Percentiles rank a stretch among this genome's conserved stretches.
These are phyloP conservation scores for Urocitellus parryii DNA, from an alignment of 2,113 vertebrate genomes.

Conservation along the genomic window DNA sequence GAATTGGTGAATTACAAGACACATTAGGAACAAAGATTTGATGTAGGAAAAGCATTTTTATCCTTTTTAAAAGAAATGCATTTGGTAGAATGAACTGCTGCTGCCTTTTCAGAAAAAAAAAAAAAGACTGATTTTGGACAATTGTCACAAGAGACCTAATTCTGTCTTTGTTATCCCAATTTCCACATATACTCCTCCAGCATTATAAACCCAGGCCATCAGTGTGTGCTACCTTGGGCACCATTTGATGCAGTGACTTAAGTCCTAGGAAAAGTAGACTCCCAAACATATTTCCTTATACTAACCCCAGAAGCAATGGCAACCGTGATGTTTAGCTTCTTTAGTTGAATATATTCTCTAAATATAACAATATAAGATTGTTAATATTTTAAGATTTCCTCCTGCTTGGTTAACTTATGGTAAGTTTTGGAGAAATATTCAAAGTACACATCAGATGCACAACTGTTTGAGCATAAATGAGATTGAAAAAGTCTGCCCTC, in stretches of 20 bases:
- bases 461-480: neutral
- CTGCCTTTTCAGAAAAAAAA: constrained; percentile 3
- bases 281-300: neutral
- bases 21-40: neutral
- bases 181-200: neutral
- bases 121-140: neutral
- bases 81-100: constrained; percentile 18
- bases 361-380: neutral
- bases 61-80: constrained; percentile 23
- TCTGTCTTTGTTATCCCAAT: constrained; percentile 24
- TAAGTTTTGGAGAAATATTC: neutral
- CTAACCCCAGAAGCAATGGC: neutral
- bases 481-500: neutral
- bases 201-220: neutral
- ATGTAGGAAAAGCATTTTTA: neutral
- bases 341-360: neutral
- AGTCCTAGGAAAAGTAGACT: neutral
- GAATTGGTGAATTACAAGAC: neutral
- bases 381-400: neutral
- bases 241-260: neutral
- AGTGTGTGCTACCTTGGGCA: neutral
- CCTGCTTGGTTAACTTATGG: constrained; percentile 20
- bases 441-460: neutral
- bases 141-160: neutral
- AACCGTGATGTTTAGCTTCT: neutral